Base-by-base conservation (phyloP, 2,113 vertebrate genomes). In the Gobio gobio region DNA sequence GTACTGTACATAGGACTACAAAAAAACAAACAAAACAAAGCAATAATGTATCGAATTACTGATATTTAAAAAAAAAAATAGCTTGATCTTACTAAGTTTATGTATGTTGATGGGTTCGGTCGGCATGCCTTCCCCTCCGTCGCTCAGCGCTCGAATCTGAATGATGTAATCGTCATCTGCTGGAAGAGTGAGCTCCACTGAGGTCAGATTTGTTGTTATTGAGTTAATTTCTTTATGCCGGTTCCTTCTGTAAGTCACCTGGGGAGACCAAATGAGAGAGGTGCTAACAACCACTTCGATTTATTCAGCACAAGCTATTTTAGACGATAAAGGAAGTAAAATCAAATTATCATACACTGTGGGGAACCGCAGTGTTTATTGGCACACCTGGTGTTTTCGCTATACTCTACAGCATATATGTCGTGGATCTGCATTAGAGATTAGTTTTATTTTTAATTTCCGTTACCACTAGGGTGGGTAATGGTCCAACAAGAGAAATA, bases 81-180 rank as follows among this genome's bases (percentile, higher is more conserved):
- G 26, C 56, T 7, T 24, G 20, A 16, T 74, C 94, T 93, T 91
- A 95, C 95, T 97, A 20, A 96, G 92, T 12, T 96, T 94, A 87
- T 98, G 97, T 59, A 99, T 95, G 84, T 94, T 93, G 92, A 99
- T 96, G 91, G 96, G 95, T 7, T 97, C 95, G 0, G 97, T 98
- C 58, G 96, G 94, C 0, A 94, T 92, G 24, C 98, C 97, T 1
- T 98, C 95, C 6, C 98, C 98, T 0, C 97, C 97, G 3, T 96
- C 96, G 0, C 95, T 97, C 14, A 95, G 92, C 0, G 97, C 95
- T 86, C 93, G 95, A 16, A 99, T 95, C 90, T 95, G 95, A 83
- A 99, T 95, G 9, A 96, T 79, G 88, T 97, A 99, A 84, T 98
- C 97, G 2, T 97, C 96, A 0, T 95, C 91, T 0, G 92, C 88